A percentile compares a stretch with the other conserved stretches of the same genome.
phyloP scores from a whole-genome alignment of 2,888 invertebrate species.

The Rhagophthalmus giganteus region DNA sequence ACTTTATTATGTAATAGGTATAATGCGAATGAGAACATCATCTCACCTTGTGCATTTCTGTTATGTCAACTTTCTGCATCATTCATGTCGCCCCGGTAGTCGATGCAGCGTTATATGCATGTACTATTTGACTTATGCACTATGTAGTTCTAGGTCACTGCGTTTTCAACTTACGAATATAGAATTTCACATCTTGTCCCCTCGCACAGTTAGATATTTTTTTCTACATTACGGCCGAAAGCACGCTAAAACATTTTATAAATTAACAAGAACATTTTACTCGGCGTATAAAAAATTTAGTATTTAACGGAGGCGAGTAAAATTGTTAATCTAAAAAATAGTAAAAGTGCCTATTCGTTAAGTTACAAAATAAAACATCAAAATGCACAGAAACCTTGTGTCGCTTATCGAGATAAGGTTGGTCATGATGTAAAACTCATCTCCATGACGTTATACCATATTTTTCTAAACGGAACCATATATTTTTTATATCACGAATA shows the following conservation, averaged over 20 bases:
- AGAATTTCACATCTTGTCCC: background rate
- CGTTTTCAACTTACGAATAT: conserved; percentile 8
- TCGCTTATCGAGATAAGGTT: conserved; percentile 20
- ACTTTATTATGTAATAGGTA: too few species aligned
- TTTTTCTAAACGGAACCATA: conserved; percentile 26
- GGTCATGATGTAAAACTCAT: conserved; percentile 17
- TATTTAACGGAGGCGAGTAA: too few species aligned
- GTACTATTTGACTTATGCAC: conserved; percentile 5
- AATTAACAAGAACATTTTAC: too few species aligned
- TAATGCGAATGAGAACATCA: conserved; percentile 25
- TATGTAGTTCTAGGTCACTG: conserved; percentile 8
- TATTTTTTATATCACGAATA: conserved; percentile 27
- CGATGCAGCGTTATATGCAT: conserved; percentile 14
- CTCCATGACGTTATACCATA: conserved; percentile 12
- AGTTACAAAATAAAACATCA: conserved; percentile 3
- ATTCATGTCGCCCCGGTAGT: conserved; percentile 17
- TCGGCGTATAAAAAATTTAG: too few species aligned
- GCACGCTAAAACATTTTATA: background rate
- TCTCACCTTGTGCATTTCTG: conserved; percentile 18
- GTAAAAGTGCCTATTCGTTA: background rate
- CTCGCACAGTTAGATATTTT: too few species aligned
- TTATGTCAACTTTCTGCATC: conserved; percentile 19
- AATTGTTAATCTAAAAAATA: background rate
- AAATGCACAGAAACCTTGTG: conserved; percentile 7
- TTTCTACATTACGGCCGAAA: background rate